These are phyloP conservation scores for Menidia beryllina DNA, from an alignment of 2,113 vertebrate species.

Conservation along the genomic window DNA sequence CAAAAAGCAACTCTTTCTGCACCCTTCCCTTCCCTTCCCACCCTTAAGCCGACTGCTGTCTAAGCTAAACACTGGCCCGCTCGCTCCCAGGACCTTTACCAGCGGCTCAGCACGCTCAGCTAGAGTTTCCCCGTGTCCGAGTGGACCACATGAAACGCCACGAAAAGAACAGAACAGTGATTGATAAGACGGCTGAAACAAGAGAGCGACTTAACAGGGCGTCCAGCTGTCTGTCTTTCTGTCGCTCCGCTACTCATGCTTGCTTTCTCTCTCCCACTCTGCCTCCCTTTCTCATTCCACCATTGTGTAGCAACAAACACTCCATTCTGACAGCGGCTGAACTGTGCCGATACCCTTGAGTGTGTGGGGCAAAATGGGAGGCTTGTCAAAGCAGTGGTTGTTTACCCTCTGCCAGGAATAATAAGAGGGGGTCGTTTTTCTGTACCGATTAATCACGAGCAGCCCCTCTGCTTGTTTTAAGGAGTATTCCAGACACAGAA, in stretches of 20 bases:
- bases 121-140: conserved; percentile 69
- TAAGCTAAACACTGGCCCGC: conserved; percentile 47
- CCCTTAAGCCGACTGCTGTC: conserved; percentile 54
- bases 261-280: conserved; percentile 43
- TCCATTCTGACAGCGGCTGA: conserved; percentile 74
- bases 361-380: conserved; percentile 71
- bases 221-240: conserved; percentile 72
- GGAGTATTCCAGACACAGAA: conserved; percentile 57
- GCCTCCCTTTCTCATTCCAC: conserved; percentile 57
- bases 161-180: conserved; percentile 81
- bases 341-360: conserved; percentile 72
- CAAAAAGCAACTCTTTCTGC: conserved; percentile 17
- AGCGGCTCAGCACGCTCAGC: conserved; percentile 49
- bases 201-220: conserved; percentile 74
- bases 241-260: conserved; percentile 65
- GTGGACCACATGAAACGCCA: conserved; percentile 70
- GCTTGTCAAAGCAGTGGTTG: conserved; percentile 77
- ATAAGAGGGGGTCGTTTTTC: conserved; percentile 63
- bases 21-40: conserved; percentile 29
- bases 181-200: conserved; percentile 81
- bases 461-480: conserved; percentile 66
- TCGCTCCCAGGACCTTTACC: conserved; percentile 68
- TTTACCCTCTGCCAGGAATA: conserved; percentile 75
- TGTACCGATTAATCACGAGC: conserved; percentile 69
- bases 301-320: conserved; percentile 77